These are phyloP conservation scores for Apodemus speciosus DNA, from an alignment of 2,113 vertebrate species.

Conservation along the genomic window DNA sequence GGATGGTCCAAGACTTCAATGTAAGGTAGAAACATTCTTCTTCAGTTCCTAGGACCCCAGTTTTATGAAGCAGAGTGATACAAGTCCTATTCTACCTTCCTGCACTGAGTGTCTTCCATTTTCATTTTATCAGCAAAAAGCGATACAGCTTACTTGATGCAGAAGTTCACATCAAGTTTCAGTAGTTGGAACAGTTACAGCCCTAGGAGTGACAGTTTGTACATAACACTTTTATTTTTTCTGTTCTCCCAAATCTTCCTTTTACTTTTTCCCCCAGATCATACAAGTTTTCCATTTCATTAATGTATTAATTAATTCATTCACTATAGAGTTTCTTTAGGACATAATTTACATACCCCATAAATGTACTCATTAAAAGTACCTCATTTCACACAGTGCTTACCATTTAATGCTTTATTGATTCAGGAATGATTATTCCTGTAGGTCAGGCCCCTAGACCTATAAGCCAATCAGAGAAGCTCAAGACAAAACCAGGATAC, in stretches of 20 bases:
- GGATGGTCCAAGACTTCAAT: not conserved
- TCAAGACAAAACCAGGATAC: not conserved
- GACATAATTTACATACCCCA: not conserved
- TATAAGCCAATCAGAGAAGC: not conserved
- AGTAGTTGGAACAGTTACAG: not conserved
- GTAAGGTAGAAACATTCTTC: not conserved
- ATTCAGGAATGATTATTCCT: not conserved
- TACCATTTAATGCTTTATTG: not conserved
- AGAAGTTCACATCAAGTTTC: not conserved
- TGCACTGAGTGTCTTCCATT: not conserved
- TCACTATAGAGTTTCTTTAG: not conserved
- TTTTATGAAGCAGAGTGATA: not conserved
- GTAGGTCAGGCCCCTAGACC: not conserved
- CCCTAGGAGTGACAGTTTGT: not conserved
- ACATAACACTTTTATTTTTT: not conserved
- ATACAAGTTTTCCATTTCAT: too few relatives aligned
- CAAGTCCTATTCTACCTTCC: not conserved
- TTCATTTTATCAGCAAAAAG: not conserved
- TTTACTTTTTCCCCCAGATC: too few relatives aligned
- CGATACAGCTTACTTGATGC: rapidly evolving
- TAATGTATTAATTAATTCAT: too few relatives aligned
- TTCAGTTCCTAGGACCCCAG: not conserved
- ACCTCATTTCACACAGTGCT: not conserved
- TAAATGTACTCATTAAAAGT: not conserved
- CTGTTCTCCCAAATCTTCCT: too few relatives aligned